phyloP scores from a whole-genome alignment of 1,140 invertebrate species.

The Mya arenaria region DNA sequence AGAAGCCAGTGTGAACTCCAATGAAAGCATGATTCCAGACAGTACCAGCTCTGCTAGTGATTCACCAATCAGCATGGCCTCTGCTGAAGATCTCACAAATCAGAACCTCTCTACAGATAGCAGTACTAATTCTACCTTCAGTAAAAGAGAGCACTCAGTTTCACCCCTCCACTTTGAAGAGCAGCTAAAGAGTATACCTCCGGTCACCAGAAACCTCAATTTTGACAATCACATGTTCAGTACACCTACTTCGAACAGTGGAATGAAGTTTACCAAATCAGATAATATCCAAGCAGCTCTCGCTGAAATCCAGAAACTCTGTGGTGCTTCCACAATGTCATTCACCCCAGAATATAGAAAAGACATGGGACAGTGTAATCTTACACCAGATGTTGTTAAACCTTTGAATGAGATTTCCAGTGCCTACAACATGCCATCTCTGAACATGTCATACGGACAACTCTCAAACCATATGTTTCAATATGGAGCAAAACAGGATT shows the following conservation, averaged over 20 bases:
- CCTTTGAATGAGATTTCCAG: constrained; percentile 7
- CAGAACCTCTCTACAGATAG: constrained; percentile 13
- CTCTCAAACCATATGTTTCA: too few relatives aligned
- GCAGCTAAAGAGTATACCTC: neutral
- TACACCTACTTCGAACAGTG: constrained; percentile 1
- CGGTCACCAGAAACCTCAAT: neutral
- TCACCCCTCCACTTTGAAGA: neutral
- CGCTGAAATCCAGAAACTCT: constrained; percentile 39
- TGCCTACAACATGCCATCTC: too few relatives aligned
- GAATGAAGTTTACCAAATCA: neutral
- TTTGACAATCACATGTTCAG: constrained; percentile 22
- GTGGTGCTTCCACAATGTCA: constrained; percentile 25
- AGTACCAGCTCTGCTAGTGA: neutral
- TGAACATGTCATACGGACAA: too few relatives aligned
- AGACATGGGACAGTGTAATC: neutral
- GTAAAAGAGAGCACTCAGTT: neutral
- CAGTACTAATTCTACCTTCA: constrained; percentile 19
- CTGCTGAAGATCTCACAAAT: constrained; percentile 30
- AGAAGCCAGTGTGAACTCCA: neutral
- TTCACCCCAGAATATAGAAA: constrained; percentile 41
- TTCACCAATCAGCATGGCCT: constrained; percentile 40
- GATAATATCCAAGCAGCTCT: constrained; percentile 20
- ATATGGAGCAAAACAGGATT: too few relatives aligned
- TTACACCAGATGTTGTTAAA: constrained; percentile 7
- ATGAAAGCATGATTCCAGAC: neutral